Evolutionary conservation across 2,888 invertebrate genomes (phyloP).

Genomic region (Euphydryas editha): DNA sequence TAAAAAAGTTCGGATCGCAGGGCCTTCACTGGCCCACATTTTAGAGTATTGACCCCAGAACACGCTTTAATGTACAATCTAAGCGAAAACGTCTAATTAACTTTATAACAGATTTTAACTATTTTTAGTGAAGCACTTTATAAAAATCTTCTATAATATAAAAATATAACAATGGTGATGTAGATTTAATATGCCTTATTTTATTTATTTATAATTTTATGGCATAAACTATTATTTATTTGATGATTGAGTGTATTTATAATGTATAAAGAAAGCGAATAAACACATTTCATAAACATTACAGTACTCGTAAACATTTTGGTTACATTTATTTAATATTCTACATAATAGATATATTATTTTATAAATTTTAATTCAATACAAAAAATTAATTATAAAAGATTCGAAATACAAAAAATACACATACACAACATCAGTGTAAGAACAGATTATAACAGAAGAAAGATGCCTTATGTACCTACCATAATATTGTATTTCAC

Average conservation of each 20-base stretch:
- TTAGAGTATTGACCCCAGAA: constrained; percentile 65
- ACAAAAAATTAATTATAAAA: too few species aligned
- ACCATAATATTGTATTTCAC: constrained; percentile 30
- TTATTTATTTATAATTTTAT: neutral
- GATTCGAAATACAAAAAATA: too few species aligned
- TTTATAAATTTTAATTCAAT: too few species aligned
- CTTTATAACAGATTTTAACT: constrained; percentile 3
- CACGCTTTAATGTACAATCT: constrained; percentile 10
- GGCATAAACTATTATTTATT: too few species aligned
- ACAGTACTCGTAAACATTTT: too few species aligned
- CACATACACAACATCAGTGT: too few species aligned
- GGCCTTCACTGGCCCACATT: constrained; percentile 58
- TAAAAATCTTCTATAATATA: neutral
- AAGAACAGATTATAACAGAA: neutral
- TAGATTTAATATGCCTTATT: neutral
- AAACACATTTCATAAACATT: too few species aligned
- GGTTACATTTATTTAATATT: too few species aligned
- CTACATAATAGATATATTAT: too few species aligned
- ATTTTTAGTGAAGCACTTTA: constrained; percentile 12
- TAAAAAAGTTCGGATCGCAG: constrained; percentile 46
- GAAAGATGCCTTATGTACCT: constrained; percentile 5
- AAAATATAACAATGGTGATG: neutral
- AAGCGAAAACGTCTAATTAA: constrained; percentile 20
- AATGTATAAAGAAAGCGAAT: too few species aligned
- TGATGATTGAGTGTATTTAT: too few species aligned